A percentile compares a stretch with the other conserved stretches of the same genome.
Evolutionary conservation across 2,113 vertebrate genomes (phyloP).

Genomic region (Varanus salvator): DNA sequence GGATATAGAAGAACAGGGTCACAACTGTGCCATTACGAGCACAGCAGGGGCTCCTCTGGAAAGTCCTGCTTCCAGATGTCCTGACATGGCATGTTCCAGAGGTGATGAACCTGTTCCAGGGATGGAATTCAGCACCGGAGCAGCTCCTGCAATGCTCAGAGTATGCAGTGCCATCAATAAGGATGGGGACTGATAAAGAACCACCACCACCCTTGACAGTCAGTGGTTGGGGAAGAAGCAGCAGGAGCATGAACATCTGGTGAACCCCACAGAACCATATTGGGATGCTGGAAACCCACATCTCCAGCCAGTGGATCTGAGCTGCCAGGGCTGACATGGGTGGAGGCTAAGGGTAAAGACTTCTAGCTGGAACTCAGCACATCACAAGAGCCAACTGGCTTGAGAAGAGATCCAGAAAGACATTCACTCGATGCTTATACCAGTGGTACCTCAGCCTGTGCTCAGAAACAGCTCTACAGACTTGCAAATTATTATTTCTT

Average conservation of each 20-base stretch:
- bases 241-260: too few relatives aligned
- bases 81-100: neutral
- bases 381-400: neutral
- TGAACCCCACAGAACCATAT: too few relatives aligned
- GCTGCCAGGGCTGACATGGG: neutral
- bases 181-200: too few relatives aligned
- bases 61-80: neutral
- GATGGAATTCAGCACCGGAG: too few relatives aligned
- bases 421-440: conserved; percentile 16
- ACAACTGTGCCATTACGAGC: neutral
- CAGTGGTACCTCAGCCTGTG: neutral
- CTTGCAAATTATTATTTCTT: conserved; percentile 6
- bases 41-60: neutral
- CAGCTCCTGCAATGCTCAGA: too few relatives aligned
- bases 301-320: too few relatives aligned
- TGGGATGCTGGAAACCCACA: too few relatives aligned
- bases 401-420: conserved; percentile 29
- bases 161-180: too few relatives aligned
- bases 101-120: too few relatives aligned
- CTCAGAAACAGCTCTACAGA: neutral
- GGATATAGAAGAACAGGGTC: neutral
- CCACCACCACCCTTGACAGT: too few relatives aligned
- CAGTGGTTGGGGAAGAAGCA: too few relatives aligned
- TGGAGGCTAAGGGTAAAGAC: neutral
- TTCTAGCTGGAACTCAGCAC: neutral